Base-by-base conservation (phyloP, 2,113 vertebrate genomes). In the Coregonus clupeaformis region DNA sequence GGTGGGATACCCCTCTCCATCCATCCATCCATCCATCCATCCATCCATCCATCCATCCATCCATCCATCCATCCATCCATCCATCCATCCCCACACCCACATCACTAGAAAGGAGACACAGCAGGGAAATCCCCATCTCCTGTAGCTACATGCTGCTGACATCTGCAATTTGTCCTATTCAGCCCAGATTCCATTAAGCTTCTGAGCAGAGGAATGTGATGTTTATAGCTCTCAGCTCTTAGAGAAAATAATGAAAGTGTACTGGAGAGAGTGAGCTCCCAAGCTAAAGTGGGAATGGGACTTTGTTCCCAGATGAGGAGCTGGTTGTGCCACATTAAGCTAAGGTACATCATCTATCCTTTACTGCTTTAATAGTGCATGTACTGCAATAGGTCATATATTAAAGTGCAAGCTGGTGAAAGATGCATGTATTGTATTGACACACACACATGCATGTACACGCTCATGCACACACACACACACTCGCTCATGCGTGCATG, bases 141-240 rank as follows among this genome's bases (percentile, higher is more conserved):
- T 13, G 24, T 62, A 24, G 20, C 22, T 13, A 25, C 25, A 25
- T 13, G 7, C 22, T 59, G 42, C 45, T 74, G 42, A 68, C 63
- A 72, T 76, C 74, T 68, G 63, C 81, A 42, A 20, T 25, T 49
- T 63, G 65, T 73, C 42, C 36, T 49, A 63, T 29, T 16, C 9
- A 27, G 13, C 59, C 32, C 13, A 11, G 1, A 49, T 74, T 82
- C 63, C 49, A 16, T 68, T 64, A 18, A 14, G 49, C 1, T 1
- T 9, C 18, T 49, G 42, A 42, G 62, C 66, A 9, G n/a, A 68
- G 36, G 30, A 79, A 62, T 36, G 57, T 57, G 62, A 69, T 18
- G 42, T 63, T 63, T 63, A 63, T 63, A 24, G 25, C 59, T 60
- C n/a, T 24, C 22, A 60, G 22, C 6, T 9, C 20, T 20, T 60